Evolutionary conservation across 2,797 vertebrate species (phyloP).

Genomic region (Varecia variegata): DNA sequence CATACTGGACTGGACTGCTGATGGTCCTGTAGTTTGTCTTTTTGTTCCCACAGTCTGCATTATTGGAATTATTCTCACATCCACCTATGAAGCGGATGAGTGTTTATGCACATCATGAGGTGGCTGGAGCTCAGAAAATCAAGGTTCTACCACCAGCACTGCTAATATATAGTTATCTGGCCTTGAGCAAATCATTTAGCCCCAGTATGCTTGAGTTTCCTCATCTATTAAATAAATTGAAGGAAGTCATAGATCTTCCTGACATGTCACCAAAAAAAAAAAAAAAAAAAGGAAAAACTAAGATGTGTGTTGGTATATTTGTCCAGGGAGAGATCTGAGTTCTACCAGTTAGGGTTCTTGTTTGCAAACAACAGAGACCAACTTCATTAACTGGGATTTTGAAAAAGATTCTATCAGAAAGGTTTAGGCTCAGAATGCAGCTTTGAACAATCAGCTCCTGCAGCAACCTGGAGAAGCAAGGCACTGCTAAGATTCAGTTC

Average conservation of each 20-base stretch:
- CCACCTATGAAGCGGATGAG: no score
- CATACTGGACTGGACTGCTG: accelerated
- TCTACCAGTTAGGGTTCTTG: neutral
- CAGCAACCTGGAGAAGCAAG: neutral
- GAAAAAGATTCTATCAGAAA: neutral
- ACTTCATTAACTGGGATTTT: neutral
- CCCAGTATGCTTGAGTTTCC: neutral
- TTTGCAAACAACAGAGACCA: neutral
- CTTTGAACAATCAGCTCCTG: neutral
- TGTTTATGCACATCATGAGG: neutral
- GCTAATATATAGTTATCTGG: neutral
- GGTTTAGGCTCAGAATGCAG: neutral
- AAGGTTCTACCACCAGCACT: neutral
- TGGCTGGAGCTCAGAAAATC: neutral
- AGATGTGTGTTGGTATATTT: neutral
- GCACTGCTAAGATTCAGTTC: accelerated
- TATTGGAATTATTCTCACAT: neutral
- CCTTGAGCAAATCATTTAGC: neutral
- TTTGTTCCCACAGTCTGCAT: neutral
- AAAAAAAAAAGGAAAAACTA: neutral
- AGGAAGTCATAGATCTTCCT: neutral
- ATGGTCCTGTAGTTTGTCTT: neutral
- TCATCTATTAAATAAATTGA: neutral
- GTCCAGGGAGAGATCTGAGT: neutral
- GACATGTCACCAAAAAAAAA: neutral